Evolutionary conservation across 2,888 invertebrate species (phyloP).

Genomic region (Eristalis intricaria): DNA sequence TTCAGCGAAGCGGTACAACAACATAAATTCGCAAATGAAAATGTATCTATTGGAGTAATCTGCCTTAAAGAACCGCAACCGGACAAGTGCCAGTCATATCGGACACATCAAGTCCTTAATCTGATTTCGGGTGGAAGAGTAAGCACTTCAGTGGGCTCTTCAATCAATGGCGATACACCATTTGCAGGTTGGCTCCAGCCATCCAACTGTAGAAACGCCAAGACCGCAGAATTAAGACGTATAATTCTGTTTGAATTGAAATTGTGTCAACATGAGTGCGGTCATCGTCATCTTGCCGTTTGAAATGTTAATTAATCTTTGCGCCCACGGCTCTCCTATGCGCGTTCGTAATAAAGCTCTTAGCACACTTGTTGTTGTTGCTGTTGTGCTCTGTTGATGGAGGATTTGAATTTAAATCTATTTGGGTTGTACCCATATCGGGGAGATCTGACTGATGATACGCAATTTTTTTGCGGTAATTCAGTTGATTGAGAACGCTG

Average conservation of each 20-base stretch:
- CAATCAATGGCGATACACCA: conserved; percentile 22
- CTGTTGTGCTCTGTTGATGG: background rate
- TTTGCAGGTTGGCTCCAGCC: conserved; percentile 13
- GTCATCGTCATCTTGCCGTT: conserved; percentile 23
- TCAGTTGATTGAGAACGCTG: conserved; percentile 4
- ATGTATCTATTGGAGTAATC: conserved; percentile 27
- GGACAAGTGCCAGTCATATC: conserved; percentile 40
- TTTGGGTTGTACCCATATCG: conserved; percentile 8
- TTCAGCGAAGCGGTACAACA: conserved; percentile 10
- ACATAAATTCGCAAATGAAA: conserved; percentile 38
- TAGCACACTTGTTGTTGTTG: conserved; percentile 14
- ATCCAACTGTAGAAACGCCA: conserved; percentile 21
- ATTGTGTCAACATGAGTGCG: conserved; percentile 55
- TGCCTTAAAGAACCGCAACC: conserved; percentile 31
- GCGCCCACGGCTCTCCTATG: conserved; percentile 19
- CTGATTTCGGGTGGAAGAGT: conserved; percentile 2
- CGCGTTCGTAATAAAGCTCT: conserved; percentile 31
- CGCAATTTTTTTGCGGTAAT: conserved; percentile 15
- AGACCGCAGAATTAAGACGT: conserved; percentile 41
- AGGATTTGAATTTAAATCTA: background rate
- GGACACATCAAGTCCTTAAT: conserved; percentile 34
- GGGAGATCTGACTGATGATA: conserved; percentile 17
- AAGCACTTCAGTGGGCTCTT: conserved; percentile 5
- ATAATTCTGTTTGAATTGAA: conserved; percentile 44
- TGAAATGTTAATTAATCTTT: conserved; percentile 48